Evolutionary conservation across 2,888 invertebrate genomes (phyloP).

Genomic region (Drosophila meridionalis): DNA sequence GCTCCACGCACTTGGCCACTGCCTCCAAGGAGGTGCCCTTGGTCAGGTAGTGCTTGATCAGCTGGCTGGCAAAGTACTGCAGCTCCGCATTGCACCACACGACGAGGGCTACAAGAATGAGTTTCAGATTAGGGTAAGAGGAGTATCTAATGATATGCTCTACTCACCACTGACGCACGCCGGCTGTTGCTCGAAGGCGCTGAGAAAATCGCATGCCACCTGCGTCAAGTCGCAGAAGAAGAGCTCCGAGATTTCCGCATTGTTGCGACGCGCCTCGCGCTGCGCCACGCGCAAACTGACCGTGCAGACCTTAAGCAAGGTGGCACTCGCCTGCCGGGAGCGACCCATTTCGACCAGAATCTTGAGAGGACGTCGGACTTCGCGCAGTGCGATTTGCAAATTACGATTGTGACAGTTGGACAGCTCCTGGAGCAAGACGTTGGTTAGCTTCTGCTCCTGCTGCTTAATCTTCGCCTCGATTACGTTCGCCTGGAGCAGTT

Average conservation of each 20-base stretch:
- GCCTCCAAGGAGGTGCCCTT: constrained; percentile 94
- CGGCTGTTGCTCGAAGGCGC: constrained; percentile 92
- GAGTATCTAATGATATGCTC: too few species aligned
- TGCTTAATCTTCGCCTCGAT: constrained; percentile 87
- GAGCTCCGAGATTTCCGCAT: constrained; percentile 86
- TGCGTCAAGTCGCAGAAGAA: constrained; percentile 90
- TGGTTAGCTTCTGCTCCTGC: constrained; percentile 91
- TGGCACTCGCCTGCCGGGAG: constrained; percentile 85
- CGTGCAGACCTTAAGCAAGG: constrained; percentile 83
- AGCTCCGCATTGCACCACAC: constrained; percentile 96
- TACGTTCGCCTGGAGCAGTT: constrained; percentile 72
- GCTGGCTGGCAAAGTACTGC: constrained; percentile 91
- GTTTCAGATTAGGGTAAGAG: neutral
- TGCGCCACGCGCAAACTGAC: constrained; percentile 83
- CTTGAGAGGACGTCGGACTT: constrained; percentile 92
- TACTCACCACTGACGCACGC: constrained; percentile 90
- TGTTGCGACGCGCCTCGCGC: constrained; percentile 84
- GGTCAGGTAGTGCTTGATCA: constrained; percentile 95
- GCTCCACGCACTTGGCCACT: constrained; percentile 93
- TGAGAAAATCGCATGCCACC: constrained; percentile 90
- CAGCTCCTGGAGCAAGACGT: constrained; percentile 94
- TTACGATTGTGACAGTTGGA: constrained; percentile 96
- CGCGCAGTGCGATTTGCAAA: constrained; percentile 94
- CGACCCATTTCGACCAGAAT: constrained; percentile 87
- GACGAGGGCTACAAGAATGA: constrained; percentile 88